phyloP scores from a whole-genome alignment of 2,888 invertebrate species.

The Plusia festucae region DNA sequence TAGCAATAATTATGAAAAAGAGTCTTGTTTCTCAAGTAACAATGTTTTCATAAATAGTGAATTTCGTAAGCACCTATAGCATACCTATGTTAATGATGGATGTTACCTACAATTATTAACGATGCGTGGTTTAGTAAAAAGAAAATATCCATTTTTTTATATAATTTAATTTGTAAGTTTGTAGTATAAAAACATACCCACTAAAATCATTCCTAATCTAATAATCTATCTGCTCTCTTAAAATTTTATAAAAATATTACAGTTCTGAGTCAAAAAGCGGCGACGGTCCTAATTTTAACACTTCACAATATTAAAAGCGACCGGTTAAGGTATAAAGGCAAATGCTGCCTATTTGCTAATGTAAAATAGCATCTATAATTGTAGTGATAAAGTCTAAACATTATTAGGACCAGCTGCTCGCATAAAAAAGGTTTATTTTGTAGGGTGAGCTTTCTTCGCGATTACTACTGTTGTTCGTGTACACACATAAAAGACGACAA shows the following conservation, averaged over 20 bases:
- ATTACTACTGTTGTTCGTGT: conserved; percentile 80
- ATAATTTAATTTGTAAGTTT: too few relatives aligned
- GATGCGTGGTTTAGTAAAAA: too few relatives aligned
- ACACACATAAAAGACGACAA: conserved; percentile 77
- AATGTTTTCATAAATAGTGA: too few relatives aligned
- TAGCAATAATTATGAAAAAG: too few relatives aligned
- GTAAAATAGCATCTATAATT: conserved; percentile 69
- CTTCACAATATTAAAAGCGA: conserved; percentile 61
- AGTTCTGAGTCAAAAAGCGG: conserved; percentile 46
- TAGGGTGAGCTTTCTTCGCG: conserved; percentile 85
- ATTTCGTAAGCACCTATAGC: too few relatives aligned
- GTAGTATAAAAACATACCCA: too few relatives aligned
- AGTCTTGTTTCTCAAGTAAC: too few relatives aligned
- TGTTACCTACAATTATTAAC: too few relatives aligned
- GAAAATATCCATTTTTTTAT: too few relatives aligned
- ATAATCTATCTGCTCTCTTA: too few relatives aligned
- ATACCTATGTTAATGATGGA: too few relatives aligned
- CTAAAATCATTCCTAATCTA: too few relatives aligned
- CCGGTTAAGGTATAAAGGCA: conserved; percentile 60
- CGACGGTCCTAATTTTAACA: conserved; percentile 66
- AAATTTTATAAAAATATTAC: neutral
- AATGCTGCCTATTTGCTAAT: conserved; percentile 55
- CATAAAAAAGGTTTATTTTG: conserved; percentile 77
- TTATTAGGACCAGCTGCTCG: conserved; percentile 63
- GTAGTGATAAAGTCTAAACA: conserved; percentile 60